phyloP scores from a whole-genome alignment of 1,140 invertebrate species.

The Ceratoteleas bidentatus region DNA sequence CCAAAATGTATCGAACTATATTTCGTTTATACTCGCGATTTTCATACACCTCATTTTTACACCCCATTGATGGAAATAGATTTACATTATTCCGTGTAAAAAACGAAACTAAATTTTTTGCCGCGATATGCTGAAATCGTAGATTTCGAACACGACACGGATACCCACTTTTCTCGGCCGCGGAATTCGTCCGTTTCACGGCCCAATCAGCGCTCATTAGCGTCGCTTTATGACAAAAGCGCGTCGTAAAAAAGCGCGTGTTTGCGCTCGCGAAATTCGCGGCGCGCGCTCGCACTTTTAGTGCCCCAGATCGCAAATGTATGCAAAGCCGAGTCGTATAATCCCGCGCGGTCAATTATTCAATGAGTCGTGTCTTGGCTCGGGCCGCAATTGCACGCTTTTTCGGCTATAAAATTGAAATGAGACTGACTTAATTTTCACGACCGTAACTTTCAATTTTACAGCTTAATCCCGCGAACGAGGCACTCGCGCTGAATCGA shows the following conservation, averaged over 20 bases:
- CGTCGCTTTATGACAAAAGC: slow-evolving; percentile 39
- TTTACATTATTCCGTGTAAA: slow-evolving; percentile 5
- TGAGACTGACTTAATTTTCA: slow-evolving; percentile 35
- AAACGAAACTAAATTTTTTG: neutral
- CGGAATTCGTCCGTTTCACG: slow-evolving; percentile 44
- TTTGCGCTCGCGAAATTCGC: slow-evolving; percentile 41
- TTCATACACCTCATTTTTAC: no score
- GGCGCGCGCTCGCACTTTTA: slow-evolving; percentile 27
- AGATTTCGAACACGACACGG: slow-evolving; percentile 5
- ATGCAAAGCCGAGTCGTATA: slow-evolving; percentile 38
- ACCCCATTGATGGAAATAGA: no score
- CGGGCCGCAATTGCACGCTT: neutral
- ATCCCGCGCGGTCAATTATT: slow-evolving; percentile 19
- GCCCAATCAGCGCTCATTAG: slow-evolving; percentile 50
- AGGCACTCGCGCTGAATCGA: neutral
- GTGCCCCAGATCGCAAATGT: slow-evolving; percentile 19
- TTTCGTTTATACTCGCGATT: no score
- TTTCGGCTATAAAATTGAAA: slow-evolving; percentile 21
- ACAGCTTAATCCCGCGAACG: slow-evolving; percentile 12
- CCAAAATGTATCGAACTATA: no score
- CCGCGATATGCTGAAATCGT: no score
- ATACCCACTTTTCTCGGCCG: slow-evolving; percentile 48
- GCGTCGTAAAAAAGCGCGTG: slow-evolving; percentile 29
- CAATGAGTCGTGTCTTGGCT: slow-evolving; percentile 31
- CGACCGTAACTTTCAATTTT: slow-evolving; percentile 38